These are phyloP conservation scores for Anorthoa munda DNA, from an alignment of 2,888 invertebrate genomes.

Conservation along the genomic window DNA sequence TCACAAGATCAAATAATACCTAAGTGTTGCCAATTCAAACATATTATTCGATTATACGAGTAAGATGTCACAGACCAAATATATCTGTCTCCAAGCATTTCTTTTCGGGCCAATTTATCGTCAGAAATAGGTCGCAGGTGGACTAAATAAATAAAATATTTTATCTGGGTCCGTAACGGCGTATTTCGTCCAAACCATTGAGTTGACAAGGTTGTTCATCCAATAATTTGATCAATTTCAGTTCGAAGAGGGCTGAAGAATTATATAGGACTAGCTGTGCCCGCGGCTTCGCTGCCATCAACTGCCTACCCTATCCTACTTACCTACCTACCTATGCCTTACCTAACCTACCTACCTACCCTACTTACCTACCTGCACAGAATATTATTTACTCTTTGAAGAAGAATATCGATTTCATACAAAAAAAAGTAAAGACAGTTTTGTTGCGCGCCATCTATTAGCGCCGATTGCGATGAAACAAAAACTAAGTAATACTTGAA, in stretches of 20 bases:
- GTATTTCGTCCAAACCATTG: not conserved
- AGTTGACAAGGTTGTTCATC: slow-evolving; percentile 3
- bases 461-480: too few species aligned
- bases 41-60: slow-evolving; percentile 25
- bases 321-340: too few species aligned
- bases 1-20: slow-evolving; percentile 21
- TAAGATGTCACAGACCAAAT: slow-evolving; percentile 18
- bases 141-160: slow-evolving; percentile 27
- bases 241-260: not conserved
- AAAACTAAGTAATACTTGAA: too few species aligned
- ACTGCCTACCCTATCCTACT: too few species aligned
- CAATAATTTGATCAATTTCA: slow-evolving; percentile 36
- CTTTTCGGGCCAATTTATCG: slow-evolving; percentile 23
- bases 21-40: slow-evolving; percentile 1
- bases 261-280: too few species aligned
- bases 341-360: too few species aligned
- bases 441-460: too few species aligned
- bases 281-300: too few species aligned
- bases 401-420: too few species aligned
- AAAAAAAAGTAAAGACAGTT: too few species aligned
- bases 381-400: too few species aligned
- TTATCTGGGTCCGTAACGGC: slow-evolving; percentile 11
- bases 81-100: slow-evolving; percentile 20
- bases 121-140: slow-evolving; percentile 32
- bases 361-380: too few species aligned